phyloP scores from a whole-genome alignment of 2,888 invertebrate species.

The Thyatira batis region DNA sequence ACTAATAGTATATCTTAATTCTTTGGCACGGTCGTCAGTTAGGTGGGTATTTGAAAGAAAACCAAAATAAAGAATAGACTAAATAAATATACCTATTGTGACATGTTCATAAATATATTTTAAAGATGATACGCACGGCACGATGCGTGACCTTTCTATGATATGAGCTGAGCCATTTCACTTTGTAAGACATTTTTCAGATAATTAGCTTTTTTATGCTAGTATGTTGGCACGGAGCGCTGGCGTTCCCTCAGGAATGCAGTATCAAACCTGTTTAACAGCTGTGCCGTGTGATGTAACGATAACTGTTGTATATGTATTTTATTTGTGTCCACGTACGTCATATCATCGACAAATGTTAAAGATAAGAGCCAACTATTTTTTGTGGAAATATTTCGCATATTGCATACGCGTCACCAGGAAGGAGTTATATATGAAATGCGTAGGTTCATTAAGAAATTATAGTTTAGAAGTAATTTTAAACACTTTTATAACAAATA shows the following conservation, averaged over 20 bases:
- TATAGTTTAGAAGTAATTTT: background rate
- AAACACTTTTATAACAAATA: background rate
- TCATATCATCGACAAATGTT: slow-evolving; percentile 25
- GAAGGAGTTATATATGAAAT: background rate
- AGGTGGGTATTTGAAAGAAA: background rate
- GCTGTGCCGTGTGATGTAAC: slow-evolving; percentile 63
- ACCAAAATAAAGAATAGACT: background rate
- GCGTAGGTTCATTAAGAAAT: background rate
- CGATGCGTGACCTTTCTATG: slow-evolving; percentile 13
- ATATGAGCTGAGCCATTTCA: slow-evolving; percentile 22
- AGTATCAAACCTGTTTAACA: slow-evolving; percentile 58
- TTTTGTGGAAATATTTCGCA: background rate
- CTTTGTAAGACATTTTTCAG: slow-evolving; percentile 28
- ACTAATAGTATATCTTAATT: background rate
- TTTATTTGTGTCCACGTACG: slow-evolving; percentile 43
- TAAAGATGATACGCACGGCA: background rate
- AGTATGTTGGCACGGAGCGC: slow-evolving; percentile 42
- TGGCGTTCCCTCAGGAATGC: slow-evolving; percentile 76
- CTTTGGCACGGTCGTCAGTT: background rate
- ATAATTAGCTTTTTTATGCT: slow-evolving; percentile 46
- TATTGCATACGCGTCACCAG: background rate
- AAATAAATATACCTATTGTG: background rate
- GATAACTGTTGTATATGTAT: slow-evolving; percentile 49
- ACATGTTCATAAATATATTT: background rate
- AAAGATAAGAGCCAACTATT: slow-evolving; percentile 6